Conservation (phyloP, 2,113 vertebrate species). For the Cyanoderma ruficeps region DNA sequence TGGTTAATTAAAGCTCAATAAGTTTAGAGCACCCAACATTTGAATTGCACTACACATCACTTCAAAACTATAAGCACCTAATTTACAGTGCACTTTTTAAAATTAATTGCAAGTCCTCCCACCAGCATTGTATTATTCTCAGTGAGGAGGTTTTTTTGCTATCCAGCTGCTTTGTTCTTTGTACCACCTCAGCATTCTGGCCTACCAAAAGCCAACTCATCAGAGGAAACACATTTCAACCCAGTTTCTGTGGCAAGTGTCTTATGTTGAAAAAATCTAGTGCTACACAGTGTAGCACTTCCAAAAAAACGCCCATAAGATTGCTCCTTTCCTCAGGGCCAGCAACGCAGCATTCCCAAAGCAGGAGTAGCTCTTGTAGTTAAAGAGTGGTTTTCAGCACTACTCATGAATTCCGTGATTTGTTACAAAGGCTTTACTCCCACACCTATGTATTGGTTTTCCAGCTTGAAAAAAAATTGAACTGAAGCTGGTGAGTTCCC, state of each 20-base stretch:
- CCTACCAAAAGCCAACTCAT: neutral
- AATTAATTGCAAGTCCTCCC: neutral
- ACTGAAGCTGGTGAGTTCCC: neutral
- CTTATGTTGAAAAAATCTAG: neutral
- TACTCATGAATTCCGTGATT: neutral
- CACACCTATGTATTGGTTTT: neutral
- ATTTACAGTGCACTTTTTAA: neutral
- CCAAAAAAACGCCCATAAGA: neutral
- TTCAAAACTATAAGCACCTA: slow-evolving; percentile 19
- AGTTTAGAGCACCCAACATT: neutral
- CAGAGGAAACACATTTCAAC: neutral
- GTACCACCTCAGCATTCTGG: neutral
- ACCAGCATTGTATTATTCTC: accelerated
- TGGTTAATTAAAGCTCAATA: slow-evolving; percentile 33
- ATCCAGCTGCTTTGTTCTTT: neutral
- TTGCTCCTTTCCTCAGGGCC: neutral
- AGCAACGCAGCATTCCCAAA: neutral
- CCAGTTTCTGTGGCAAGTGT: neutral
- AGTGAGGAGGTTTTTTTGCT: neutral
- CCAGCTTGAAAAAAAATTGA: neutral
- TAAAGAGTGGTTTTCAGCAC: neutral
- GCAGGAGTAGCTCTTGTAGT: neutral
- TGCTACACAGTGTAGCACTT: neutral
- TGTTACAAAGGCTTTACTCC: neutral
- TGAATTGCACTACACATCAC: slow-evolving; percentile 2